Base-by-base conservation (phyloP, 2,888 invertebrate species). In the Bellardia bayeri region DNA sequence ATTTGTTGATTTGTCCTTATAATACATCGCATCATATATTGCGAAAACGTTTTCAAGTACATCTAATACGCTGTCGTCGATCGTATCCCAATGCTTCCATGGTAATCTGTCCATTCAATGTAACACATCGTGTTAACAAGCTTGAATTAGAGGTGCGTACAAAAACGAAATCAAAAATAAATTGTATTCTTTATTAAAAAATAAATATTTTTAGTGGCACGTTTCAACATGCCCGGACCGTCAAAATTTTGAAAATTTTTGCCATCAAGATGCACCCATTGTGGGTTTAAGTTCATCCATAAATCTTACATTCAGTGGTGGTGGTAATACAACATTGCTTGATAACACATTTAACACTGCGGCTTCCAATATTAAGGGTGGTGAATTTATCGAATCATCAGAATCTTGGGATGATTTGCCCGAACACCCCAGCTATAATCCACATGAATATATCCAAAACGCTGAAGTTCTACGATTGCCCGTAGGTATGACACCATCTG, bases 1-100 rank as follows among this genome's bases (percentile, higher is more conserved):
- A 94, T 33, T 87, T 94, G 88, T 88, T 94, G 14, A 91, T 93
- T 0, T 95, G 95, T 71, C 95, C 95, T 0, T 95, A 95, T 90
- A 93, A 95, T 85, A 88, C 88, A n/a, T 86, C 94, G 0, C 95
- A 90, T 85, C 72, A 74, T 49, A 89, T 90, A 82, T 51, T 89
- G 63, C 88, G 89, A 3, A 78, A 79, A 6, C 89, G 90, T 16
- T 88, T 90, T 33, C 90, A 89, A 82, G 89, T 89, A 6, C 90
- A 90, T 85, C 66, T 90, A 6, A 80, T 89, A 16, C 87, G 89
- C 33, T 90, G 90, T 33, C 89, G 90, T 1, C 87, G 82, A 33
- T 87, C 82, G 13, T 79, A 89, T 83, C 89, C 87, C 5, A 69
- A 88, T 51, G 85, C 89, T 0, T 45, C 87, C 3, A 78, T 88